Evolutionary conservation across 1,140 invertebrate species (phyloP).

Genomic region (Helicoverpa armigera): DNA sequence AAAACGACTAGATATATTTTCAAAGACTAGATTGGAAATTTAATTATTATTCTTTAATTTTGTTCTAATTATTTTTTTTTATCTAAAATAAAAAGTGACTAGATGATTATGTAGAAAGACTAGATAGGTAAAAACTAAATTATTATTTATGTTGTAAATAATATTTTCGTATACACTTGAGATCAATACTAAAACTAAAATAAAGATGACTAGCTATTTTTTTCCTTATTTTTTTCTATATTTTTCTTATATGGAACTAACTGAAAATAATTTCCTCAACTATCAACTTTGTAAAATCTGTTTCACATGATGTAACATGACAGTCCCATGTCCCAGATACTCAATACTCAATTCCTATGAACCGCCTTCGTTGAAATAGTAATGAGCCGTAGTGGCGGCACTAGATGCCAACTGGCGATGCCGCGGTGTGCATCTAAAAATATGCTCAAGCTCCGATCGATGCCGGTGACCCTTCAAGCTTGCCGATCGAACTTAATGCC

Average conservation of each 20-base stretch:
- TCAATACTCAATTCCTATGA: slow-evolving; percentile 65
- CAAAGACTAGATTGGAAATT: slow-evolving; percentile 35
- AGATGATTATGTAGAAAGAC: not conserved
- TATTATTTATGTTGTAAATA: not conserved
- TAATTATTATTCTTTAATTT: no score
- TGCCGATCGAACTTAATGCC: slow-evolving; percentile 59
- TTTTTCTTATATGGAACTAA: no score
- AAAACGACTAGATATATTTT: not conserved
- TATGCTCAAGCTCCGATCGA: slow-evolving; percentile 75
- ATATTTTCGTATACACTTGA: not conserved
- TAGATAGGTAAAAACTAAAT: no score
- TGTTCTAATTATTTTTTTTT: no score
- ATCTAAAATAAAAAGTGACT: not conserved
- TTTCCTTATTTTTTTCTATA: not conserved
- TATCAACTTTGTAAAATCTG: no score
- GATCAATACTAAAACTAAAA: not conserved
- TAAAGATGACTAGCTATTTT: slow-evolving; percentile 35
- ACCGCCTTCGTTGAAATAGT: slow-evolving; percentile 69
- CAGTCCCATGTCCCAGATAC: slow-evolving; percentile 52
- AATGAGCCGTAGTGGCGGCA: slow-evolving; percentile 65
- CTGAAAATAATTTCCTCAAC: no score
- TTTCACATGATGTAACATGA: not conserved
- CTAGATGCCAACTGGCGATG: not conserved
- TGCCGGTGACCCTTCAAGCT: slow-evolving; percentile 66
- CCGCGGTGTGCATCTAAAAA: slow-evolving; percentile 79